These are phyloP conservation scores for Synergus gifuensis DNA, from an alignment of 2,888 invertebrate species.

Conservation along the genomic window DNA sequence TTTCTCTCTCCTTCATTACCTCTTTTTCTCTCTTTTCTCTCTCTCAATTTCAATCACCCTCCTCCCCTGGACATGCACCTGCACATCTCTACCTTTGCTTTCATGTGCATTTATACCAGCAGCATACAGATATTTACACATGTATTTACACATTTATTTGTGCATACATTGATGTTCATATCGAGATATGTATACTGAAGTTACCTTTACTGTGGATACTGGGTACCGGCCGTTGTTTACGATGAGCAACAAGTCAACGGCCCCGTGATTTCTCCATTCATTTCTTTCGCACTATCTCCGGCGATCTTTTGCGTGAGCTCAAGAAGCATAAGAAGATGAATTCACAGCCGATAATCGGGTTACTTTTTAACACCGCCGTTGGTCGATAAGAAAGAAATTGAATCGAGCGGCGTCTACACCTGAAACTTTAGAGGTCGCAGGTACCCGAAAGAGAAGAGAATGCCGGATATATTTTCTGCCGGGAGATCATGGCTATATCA, in stretches of 20 bases:
- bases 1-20: conserved; percentile 43
- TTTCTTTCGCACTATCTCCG: conserved; percentile 51
- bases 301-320: conserved; percentile 45
- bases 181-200: neutral
- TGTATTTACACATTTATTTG: neutral
- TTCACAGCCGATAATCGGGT: conserved; percentile 42
- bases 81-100: neutral
- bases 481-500: neutral
- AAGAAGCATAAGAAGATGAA: conserved; percentile 33
- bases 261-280: conserved; percentile 62
- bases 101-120: conserved; percentile 1
- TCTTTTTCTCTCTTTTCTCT: conserved; percentile 4
- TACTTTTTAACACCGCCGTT: conserved; percentile 31
- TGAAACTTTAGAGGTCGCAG: conserved; percentile 23
- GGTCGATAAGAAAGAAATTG: conserved; percentile 25
- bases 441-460: conserved; percentile 37
- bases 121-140: neutral
- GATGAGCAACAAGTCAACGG: conserved; percentile 57
- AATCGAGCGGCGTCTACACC: neutral
- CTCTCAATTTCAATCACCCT: conserved; percentile 36
- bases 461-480: neutral
- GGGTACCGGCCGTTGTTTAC: conserved; percentile 47
- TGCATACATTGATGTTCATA: neutral
- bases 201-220: neutral
- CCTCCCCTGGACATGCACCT: conserved; percentile 14